Evolutionary conservation across 1,140 invertebrate species (phyloP).

Genomic region (Drosophila auraria): DNA sequence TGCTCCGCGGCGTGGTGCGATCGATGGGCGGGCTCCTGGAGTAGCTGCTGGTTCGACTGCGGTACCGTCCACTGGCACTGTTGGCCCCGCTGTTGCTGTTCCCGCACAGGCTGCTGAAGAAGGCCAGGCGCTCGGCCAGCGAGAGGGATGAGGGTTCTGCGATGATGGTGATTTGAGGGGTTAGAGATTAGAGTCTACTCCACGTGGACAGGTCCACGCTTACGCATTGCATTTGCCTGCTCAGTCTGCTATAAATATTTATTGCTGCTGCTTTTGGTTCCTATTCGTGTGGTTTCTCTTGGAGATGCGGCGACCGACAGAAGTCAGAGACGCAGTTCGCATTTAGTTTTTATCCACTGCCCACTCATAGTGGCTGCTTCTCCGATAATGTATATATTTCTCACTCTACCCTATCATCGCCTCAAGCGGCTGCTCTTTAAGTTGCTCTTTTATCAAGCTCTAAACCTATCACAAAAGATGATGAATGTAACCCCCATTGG

Average conservation of each 20-base stretch:
- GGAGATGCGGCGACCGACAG: conserved; percentile 33
- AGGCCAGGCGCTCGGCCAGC: conserved; percentile 77
- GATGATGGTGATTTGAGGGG: not conserved
- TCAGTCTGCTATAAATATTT: conserved; percentile 21
- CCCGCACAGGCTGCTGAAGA: conserved; percentile 77
- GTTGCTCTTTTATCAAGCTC: conserved; percentile 35
- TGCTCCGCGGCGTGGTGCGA: conserved; percentile 59
- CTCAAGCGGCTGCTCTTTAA: conserved; percentile 20
- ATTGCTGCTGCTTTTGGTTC: conserved; percentile 27
- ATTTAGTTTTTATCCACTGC: conserved; percentile 58
- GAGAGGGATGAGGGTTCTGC: conserved; percentile 80
- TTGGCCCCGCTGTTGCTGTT: conserved; percentile 33
- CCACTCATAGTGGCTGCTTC: conserved; percentile 24
- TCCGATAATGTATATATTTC: conserved; percentile 22
- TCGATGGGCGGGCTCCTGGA: conserved; percentile 68
- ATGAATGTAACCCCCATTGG: conserved; percentile 28
- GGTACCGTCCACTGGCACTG: conserved; percentile 22
- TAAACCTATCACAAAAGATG: conserved; percentile 43
- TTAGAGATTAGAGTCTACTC: conserved; percentile 5
- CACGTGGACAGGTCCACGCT: conserved; percentile 27
- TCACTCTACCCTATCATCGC: conserved; percentile 21
- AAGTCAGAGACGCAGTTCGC: conserved; percentile 25
- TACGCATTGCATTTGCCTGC: conserved; percentile 65
- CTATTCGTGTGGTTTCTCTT: conserved; percentile 25
- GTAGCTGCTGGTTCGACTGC: conserved; percentile 59